A percentile compares a stretch with the other conserved stretches of the same genome.
Evolutionary conservation across 2,113 vertebrate species (phyloP).

Genomic region (Silurus glanis): DNA sequence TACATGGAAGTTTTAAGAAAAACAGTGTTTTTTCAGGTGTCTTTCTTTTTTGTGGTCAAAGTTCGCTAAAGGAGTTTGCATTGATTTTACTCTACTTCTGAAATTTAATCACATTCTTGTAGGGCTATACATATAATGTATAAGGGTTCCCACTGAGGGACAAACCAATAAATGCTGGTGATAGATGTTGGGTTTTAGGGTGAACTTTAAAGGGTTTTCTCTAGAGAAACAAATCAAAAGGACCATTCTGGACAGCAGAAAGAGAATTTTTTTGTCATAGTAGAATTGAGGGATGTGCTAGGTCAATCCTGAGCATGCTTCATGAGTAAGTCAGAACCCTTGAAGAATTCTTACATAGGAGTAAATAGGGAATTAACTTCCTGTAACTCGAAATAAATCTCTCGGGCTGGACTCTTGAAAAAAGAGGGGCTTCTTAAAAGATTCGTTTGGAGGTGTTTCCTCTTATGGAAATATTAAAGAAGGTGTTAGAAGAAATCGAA

Average conservation of each 20-base stretch:
- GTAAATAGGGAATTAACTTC: background rate
- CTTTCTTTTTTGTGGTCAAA: background rate
- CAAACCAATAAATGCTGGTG: background rate
- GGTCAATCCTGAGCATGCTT: background rate
- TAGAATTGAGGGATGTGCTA: background rate
- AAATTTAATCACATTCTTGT: background rate
- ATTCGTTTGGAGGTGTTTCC: background rate
- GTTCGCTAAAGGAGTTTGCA: background rate
- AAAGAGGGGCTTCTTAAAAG: background rate
- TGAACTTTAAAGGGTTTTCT: background rate
- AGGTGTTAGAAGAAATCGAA: background rate
- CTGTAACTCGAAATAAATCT: background rate
- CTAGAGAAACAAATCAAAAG: background rate
- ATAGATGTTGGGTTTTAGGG: background rate
- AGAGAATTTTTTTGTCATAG: background rate
- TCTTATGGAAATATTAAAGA: background rate
- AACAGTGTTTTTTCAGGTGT: background rate
- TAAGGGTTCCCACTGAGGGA: background rate
- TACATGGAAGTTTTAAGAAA: background rate
- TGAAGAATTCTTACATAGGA: background rate
- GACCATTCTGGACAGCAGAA: background rate
- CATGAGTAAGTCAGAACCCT: background rate
- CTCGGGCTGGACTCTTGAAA: background rate
- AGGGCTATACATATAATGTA: background rate
- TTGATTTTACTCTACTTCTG: background rate